Conservation (phyloP, 2,797 vertebrate species). For the Poecilia wingei region DNA sequence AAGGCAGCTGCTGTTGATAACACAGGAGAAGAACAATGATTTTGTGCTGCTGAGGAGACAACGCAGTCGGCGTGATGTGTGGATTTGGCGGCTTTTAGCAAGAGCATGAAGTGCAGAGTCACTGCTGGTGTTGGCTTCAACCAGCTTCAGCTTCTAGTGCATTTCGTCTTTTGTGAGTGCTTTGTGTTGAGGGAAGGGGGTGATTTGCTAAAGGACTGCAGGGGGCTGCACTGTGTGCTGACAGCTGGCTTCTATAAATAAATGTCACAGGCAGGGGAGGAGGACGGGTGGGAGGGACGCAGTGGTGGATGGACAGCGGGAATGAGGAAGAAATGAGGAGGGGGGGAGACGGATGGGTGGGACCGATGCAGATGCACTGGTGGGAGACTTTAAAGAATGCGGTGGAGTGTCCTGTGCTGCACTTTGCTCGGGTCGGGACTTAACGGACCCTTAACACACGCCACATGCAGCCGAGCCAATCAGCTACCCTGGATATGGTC, state of each 20-base stretch:
- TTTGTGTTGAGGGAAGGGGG: slow-evolving; percentile 26
- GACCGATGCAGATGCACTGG: slow-evolving; percentile 49
- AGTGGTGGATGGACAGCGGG: slow-evolving; percentile 22
- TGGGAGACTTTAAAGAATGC: slow-evolving; percentile 41
- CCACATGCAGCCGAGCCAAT: slow-evolving; percentile 41
- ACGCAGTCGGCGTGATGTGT: background rate
- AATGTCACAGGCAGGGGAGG: slow-evolving; percentile 60
- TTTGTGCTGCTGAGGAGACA: background rate
- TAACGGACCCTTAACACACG: slow-evolving; percentile 22
- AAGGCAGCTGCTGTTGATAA: background rate
- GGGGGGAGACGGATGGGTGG: slow-evolving; percentile 14
- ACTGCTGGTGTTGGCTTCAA: slow-evolving; percentile 32
- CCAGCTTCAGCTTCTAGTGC: slow-evolving; percentile 27
- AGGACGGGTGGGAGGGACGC: slow-evolving; percentile 1
- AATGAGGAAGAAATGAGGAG: slow-evolving; percentile 15
- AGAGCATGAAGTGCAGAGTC: slow-evolving; percentile 31
- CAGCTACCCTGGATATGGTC: slow-evolving; percentile 25
- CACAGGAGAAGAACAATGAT: background rate
- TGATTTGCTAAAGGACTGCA: slow-evolving; percentile 38
- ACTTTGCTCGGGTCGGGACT: slow-evolving; percentile 31
- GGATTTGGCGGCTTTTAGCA: background rate
- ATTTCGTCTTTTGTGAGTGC: slow-evolving; percentile 25
- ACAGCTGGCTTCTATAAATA: slow-evolving; percentile 82
- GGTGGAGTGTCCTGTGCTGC: slow-evolving; percentile 30
- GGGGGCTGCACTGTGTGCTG: slow-evolving; percentile 54